Percentiles rank a stretch among this genome's conserved stretches.
Evolutionary conservation across 1,140 invertebrate genomes (phyloP).

Genomic region (Drosophila leontia): DNA sequence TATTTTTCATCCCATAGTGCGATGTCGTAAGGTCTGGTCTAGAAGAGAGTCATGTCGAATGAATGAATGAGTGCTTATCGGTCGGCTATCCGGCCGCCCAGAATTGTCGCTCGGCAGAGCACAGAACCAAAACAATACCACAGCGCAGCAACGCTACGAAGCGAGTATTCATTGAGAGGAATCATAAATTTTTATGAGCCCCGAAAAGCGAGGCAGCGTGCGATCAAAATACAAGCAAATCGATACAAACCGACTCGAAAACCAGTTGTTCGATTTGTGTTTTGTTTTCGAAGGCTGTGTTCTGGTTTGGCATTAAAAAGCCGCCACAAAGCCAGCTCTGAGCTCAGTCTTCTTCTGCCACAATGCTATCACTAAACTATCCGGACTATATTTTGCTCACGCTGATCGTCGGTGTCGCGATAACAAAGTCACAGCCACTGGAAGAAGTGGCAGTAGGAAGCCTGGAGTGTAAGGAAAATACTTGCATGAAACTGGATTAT

Average conservation of each 20-base stretch:
- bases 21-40: slow-evolving; percentile 8
- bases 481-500: slow-evolving; percentile 42
- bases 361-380: slow-evolving; percentile 39
- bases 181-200: slow-evolving; percentile 58
- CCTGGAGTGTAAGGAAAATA: slow-evolving; percentile 53
- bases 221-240: slow-evolving; percentile 34
- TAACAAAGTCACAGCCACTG: slow-evolving; percentile 5
- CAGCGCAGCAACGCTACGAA: neutral
- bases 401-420: slow-evolving; percentile 18
- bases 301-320: slow-evolving; percentile 52
- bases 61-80: slow-evolving; percentile 57
- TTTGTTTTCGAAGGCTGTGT: slow-evolving; percentile 22
- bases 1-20: neutral
- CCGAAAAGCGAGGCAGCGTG: slow-evolving; percentile 23
- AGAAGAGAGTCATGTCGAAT: neutral
- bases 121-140: slow-evolving; percentile 6
- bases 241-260: slow-evolving; percentile 14
- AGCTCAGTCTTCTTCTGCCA: slow-evolving; percentile 49
- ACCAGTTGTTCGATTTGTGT: slow-evolving; percentile 53
- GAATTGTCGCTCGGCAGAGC: slow-evolving; percentile 20
- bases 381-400: slow-evolving; percentile 32
- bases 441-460: slow-evolving; percentile 27
- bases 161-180: slow-evolving; percentile 50
- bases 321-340: slow-evolving; percentile 23
- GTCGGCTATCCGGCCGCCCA: slow-evolving; percentile 10